Base-by-base conservation (phyloP, 1,140 invertebrate genomes). In the Cepaea nemoralis region DNA sequence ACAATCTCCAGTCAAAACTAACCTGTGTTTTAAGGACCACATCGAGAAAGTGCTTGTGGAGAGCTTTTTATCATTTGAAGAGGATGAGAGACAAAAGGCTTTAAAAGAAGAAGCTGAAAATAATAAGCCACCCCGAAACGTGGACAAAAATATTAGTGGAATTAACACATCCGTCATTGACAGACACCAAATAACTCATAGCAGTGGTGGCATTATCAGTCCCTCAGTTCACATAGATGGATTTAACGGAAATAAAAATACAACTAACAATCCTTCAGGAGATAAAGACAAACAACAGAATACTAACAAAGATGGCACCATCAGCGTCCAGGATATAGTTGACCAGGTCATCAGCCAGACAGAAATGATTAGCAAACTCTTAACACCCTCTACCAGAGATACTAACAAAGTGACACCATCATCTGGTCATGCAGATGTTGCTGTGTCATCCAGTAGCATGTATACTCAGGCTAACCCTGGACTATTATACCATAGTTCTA, bases 21-120 rank as follows among this genome's bases (percentile, higher is more conserved):
- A n/a, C 14, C n/a, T 88, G 37, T 85, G 80, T 78, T 82, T 89
- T 16, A 89, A 88, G 79, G 88, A 88, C 70, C 88, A 89, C 79
- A 88, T 89, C 39, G 87, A 88, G 82, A 84, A 83, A 75, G 85
- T 88, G 42, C 83, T 89, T 8, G 84, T 88, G 74, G 80, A 85
- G 71, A 88, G 83, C 77, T 88, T 88, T 80, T 71, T 76, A 35
- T 67, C 78, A 35, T 84, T 73, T 33, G 81, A 85, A 31, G 84
- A 85, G 27, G 77, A 80, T 33, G 81, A 82, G 69, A 45, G 45
- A 27, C 71, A 74, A 76, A 76, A 82, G 42, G 55, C 67, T 8
- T 40, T 40, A 27, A 77, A 73, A 24, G 19, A n/a, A 22, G 78
- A 24, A 48, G 48, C 22, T 37, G 66, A 40, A 8, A 31, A 50